Percentiles rank a stretch among this genome's conserved stretches.
Evolutionary conservation across 1,140 invertebrate genomes (phyloP).

Genomic region (Glossosoma conforme): DNA sequence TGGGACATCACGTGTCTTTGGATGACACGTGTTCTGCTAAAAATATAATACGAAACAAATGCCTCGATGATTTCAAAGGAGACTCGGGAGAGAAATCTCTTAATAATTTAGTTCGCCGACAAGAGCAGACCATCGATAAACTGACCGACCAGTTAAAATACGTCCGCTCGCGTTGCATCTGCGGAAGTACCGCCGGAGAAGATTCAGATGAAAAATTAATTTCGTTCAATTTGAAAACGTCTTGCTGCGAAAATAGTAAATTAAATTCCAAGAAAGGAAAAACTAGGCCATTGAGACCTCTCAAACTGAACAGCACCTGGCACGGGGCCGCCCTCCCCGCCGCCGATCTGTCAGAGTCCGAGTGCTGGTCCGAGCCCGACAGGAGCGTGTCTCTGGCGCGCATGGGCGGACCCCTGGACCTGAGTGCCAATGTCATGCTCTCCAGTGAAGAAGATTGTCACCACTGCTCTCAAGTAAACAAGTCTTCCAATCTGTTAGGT

Average conservation of each 20-base stretch:
- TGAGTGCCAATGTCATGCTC: background rate
- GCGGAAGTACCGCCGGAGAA: conserved; percentile 11
- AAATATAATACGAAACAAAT: too few relatives aligned
- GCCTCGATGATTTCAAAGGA: background rate
- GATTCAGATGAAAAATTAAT: conserved; percentile 18
- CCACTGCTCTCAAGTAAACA: background rate
- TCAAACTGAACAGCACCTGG: conserved; percentile 15
- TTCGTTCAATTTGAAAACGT: background rate
- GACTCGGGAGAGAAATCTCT: background rate
- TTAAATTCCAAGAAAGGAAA: conserved; percentile 11
- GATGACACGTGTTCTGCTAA: background rate
- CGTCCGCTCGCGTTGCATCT: conserved; percentile 18
- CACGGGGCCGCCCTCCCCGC: conserved; percentile 31
- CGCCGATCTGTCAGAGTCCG: conserved; percentile 65
- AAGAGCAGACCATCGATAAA: conserved; percentile 12
- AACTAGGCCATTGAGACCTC: background rate
- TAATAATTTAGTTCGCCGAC: conserved; percentile 2
- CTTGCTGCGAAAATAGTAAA: conserved; percentile 21
- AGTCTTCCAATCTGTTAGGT: background rate
- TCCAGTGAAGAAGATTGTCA: conserved; percentile 19
- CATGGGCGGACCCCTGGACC: conserved; percentile 51
- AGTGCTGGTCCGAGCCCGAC: conserved; percentile 82
- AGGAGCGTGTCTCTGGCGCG: conserved; percentile 70
- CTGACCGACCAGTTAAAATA: conserved; percentile 15
- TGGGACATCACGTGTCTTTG: conserved; percentile 41